Base-by-base conservation (phyloP, 2,797 vertebrate genomes). In the Fundulus diaphanus region DNA sequence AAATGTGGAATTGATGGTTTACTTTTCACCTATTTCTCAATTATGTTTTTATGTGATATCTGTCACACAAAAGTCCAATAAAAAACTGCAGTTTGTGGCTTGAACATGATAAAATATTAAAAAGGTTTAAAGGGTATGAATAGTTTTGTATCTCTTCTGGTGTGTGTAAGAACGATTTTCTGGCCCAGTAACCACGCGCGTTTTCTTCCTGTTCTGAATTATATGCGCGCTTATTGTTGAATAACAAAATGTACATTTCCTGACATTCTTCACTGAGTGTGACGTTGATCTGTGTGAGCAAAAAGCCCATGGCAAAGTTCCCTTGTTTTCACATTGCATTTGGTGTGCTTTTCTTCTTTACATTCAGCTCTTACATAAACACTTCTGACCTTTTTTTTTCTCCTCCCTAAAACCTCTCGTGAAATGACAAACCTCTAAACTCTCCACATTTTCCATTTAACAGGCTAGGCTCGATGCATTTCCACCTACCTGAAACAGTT, bases 311-410 rank as follows among this genome's bases (percentile, higher is more conserved):
- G 31, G 72, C 77, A 20, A 46, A 76, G 33, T 48, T 13, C 70
- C 52, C 54, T 68, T 67, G 42, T 73, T 80, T 74, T 81, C 75
- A 24, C 67, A 71, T 22, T 33, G 54, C 76, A 61, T 40, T 82
- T 71, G 37, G 37, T 44, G 57, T 61, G 22, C 42, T 35, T 33
- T 61, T 63, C 40, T 61, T 48, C 42, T 63, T 13, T 33, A 37
- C 31, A n/a, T 35, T 56, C 73, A 48, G 22, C 33, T 73, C 72
- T 82, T 82, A 77, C 78, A 70, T 83, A 79, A 82, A 67, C 35
- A 20, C 7, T 12, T 72, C 66, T 77, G 15, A 78, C 70, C 57
- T 73, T 68, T 31, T 57, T 7, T 57, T 5, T 24, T n/a, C n/a
- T n/a, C n/a, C 51, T 65, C 20, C 33, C 33, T 35, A 24, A 48